These are phyloP conservation scores for Temnothorax unifasciatus DNA, from an alignment of 2,888 invertebrate genomes.

Conservation along the genomic window DNA sequence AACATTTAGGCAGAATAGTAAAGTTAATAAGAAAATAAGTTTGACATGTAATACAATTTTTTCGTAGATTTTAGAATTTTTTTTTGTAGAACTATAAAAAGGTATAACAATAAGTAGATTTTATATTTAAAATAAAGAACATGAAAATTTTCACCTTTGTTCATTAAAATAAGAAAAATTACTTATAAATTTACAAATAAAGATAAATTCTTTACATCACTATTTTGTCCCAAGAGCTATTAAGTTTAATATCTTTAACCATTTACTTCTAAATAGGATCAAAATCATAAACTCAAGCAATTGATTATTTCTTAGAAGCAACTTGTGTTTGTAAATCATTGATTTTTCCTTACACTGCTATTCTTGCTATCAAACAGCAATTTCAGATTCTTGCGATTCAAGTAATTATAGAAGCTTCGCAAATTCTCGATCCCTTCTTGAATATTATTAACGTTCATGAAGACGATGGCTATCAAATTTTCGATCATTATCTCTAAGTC, in stretches of 20 bases:
- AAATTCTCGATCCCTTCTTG: slow-evolving; percentile 93
- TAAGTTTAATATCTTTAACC: background rate
- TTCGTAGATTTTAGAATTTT: background rate
- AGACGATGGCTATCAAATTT: slow-evolving; percentile 93
- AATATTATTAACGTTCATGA: slow-evolving; percentile 92
- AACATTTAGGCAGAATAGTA: background rate
- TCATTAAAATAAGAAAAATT: background rate
- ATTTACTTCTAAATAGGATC: background rate
- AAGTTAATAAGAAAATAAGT: background rate
- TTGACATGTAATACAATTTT: background rate
- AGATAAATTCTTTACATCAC: background rate
- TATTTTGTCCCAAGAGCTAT: background rate
- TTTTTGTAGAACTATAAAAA: too few relatives aligned
- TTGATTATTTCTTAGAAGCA: background rate
- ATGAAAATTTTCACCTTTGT: background rate
- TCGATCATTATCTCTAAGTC: slow-evolving; percentile 93
- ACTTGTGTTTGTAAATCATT: background rate
- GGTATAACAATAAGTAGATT: background rate
- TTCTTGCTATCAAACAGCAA: slow-evolving; percentile 91
- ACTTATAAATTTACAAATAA: background rate
- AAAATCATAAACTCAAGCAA: background rate
- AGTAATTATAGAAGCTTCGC: slow-evolving; percentile 92
- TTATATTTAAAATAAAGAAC: background rate
- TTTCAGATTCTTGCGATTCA: slow-evolving; percentile 91
- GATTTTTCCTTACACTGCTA: slow-evolving; percentile 86